Evolutionary conservation across 2,113 vertebrate species (phyloP), one percentile per base, ranked within the genome.

Genomic region (Tragelaphus strepsiceros): DNA sequence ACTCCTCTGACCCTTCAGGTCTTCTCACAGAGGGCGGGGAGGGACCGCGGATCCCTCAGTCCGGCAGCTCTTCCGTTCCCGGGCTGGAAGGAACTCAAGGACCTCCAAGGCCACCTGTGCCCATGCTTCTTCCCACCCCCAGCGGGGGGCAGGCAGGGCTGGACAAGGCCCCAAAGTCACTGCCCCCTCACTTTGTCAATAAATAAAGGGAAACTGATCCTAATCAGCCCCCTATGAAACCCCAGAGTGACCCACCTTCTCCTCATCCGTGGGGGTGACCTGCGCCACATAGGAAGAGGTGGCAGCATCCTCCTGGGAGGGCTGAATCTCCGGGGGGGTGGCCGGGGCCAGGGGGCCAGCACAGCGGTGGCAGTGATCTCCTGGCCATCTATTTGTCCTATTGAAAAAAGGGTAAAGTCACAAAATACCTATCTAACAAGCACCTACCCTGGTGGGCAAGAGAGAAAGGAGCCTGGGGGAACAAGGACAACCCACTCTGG

Each of bases 371-470:
- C 99, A 0, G 99, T 99, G 98, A 99, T 99, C 98, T 99, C 99
- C 99, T 99, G 99, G 28, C 99, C 99, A 16, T 99, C 99, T 0
- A 99, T 99, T 98, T 99, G 99, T 97, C 99, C 99, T 99, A 98
- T 96, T 58, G 9, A 91, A 54, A 51, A 95, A 96, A 43, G 85
- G 84, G 13, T 53, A 82, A 53, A 97, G 49, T 39, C 74, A 96
- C 3, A 94, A 17, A 3, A 16, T 43, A 22, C 2, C 15, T 30
- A 19, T 3, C 9, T 30, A 64, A 64, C 3, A 90, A 64, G 16
- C 8, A 86, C 24, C 4, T 8, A 53, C 5, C 11, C 32, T 17
- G 56, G 67, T 39, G 21, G 74, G 61, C 1, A 16, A 78, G 80
- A 53, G 30, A 28, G 30, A 64, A 6, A 39, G 39, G 59, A 49